A percentile compares a stretch with the other conserved stretches of the same genome.
Conservation (phyloP, 1,140 invertebrate species). For the Zaprionus vittiger region DNA sequence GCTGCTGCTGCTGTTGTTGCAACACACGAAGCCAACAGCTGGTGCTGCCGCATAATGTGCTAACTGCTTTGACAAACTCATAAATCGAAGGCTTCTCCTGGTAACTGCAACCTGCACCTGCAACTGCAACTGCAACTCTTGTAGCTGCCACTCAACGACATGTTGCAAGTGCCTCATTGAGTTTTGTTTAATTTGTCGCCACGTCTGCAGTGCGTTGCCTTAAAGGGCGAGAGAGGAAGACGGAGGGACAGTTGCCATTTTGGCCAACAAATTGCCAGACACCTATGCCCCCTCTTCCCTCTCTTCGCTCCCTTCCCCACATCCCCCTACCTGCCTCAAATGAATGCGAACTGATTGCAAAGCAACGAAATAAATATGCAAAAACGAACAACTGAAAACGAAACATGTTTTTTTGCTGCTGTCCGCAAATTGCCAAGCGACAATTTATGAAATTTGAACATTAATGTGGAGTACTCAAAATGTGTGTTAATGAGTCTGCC, state of each 20-base stretch:
- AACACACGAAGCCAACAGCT: constrained; percentile 5
- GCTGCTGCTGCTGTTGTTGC: constrained; percentile 16
- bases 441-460: constrained; percentile 41
- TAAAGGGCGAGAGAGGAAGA: background rate
- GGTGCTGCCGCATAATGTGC: constrained; percentile 5
- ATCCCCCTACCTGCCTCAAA: background rate
- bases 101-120: background rate
- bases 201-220: background rate
- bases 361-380: constrained; percentile 8
- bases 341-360: constrained; percentile 33
- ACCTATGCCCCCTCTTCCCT: background rate
- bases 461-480: constrained; percentile 48
- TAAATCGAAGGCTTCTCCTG: background rate
- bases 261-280: constrained; percentile 14
- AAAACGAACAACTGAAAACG: constrained; percentile 11
- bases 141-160: constrained; percentile 9
- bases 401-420: constrained; percentile 20
- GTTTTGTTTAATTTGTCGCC: constrained; percentile 23
- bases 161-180: constrained; percentile 36
- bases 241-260: background rate
- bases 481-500: constrained; percentile 68
- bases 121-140: constrained; percentile 5
- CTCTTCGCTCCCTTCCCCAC: background rate
- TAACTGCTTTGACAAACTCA: constrained; percentile 27
- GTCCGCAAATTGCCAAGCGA: constrained; percentile 17